Evolutionary conservation across 1,140 invertebrate species (phyloP), one percentile per base, ranked within the genome.

Genomic region (Chlorops oryzae): DNA sequence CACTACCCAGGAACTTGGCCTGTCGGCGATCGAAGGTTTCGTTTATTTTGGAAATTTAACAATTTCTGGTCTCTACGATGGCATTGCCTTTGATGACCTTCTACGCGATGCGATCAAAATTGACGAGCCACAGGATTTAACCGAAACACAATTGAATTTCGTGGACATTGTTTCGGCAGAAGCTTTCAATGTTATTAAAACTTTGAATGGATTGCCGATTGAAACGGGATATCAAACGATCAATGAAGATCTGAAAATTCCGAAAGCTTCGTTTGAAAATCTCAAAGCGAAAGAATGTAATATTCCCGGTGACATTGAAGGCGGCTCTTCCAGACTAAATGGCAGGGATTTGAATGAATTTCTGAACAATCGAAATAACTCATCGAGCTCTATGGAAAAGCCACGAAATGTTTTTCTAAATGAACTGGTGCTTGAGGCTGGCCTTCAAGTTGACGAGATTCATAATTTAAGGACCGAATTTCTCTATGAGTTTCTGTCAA

Each of bases 21-120:
- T 73, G 0, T 54, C 54, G 5, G 53, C 52, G 9, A 32, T 79
- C 2, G 52, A 55, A 3, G 77, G 74, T 3, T 63, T 71, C 52
- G 62, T 78, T 5, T 67, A 60, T 41, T 72, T 79, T 32, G 57
- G 73, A 28, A 55, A 68, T 24, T 38, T 77, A 9, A 27, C 53
- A 2, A 28, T 75, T 1, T 49, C 51, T 5, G 73, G 66, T 9
- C 13, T 37, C 25, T 75, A 62, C 27, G 62, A 73, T 52, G 65
- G 59, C n/a, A 57, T 74, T 1, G 66, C 73, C 28, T 52, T 77
- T 20, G 62, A 62, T 0, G 49, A 76, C 55, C 51, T 77, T 0
- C 47, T 73, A 18, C 38, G 58, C 4, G 56, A 71, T 13, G 49
- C 62, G 3, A 52, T 77, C 3, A 72, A 60, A 9, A 37, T 75